Evolutionary conservation across 2,888 invertebrate genomes (phyloP), one percentile per base, ranked within the genome.

Genomic region (Metacarcinus magister): DNA sequence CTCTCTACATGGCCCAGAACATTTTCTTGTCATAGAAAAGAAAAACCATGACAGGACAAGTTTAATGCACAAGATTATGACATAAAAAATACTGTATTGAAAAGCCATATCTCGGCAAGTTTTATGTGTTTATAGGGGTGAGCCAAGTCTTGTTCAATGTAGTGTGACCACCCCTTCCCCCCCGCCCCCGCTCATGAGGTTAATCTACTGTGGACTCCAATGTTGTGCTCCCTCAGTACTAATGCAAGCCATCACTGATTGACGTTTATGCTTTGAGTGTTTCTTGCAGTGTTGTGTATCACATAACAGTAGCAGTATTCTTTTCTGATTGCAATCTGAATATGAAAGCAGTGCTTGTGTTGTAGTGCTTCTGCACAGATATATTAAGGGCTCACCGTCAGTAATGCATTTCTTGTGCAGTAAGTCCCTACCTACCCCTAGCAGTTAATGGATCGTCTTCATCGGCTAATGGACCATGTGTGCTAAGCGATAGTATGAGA

Each of bases 241-340:
- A 96, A 91, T 48, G 92, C 96, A 94, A 96, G 95, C 95, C 95
- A 94, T 48, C 87, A 87, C 94, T 93, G 94, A 95, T 95, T 94
- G 96, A 95, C 94, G 96, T 96, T 95, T 93, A 48, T 95, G 94
- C 94, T 96, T 94, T 95, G 96, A 95, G 95, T 96, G 96, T 96
- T 95, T 95, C 96, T 96, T 96, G 96, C 96, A 96, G 96, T 96
- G 96, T 96, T 92, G 96, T 96, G 96, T 96, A 95, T 96, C 96
- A 96, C 96, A 95, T 96, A 94, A 95, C 82, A 92, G 94, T 96
- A 96, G 96, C 96, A 96, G 96, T 96, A 96, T 96, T 96, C 95
- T 75, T 96, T 96, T 96, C 92, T 87, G 94, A 92, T 93, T 92
- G 93, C 92, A 96, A 87, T 96, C 89, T 95, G 93, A 89, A 82